Conservation (phyloP, 2,888 invertebrate species). For the Fragum sueziense region DNA sequence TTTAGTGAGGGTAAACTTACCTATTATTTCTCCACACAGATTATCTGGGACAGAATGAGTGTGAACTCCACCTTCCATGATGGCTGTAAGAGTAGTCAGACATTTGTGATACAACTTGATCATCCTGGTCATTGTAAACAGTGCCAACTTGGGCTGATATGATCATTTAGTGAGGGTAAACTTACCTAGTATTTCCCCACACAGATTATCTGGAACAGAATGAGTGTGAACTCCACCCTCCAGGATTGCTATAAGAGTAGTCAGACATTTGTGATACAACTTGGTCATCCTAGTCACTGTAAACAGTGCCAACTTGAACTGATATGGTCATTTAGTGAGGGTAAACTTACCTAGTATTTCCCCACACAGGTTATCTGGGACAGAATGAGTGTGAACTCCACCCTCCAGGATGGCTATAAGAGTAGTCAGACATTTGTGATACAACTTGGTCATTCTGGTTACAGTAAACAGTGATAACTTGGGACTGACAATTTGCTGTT, state of each 20-base stretch:
- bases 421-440: slow-evolving; percentile 79
- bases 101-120: slow-evolving; percentile 80
- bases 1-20: too few relatives aligned
- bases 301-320: slow-evolving; percentile 79
- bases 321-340: too few relatives aligned
- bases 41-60: slow-evolving; percentile 75
- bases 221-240: slow-evolving; percentile 80
- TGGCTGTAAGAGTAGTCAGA: slow-evolving; percentile 75
- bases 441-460: slow-evolving; percentile 76
- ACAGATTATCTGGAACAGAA: slow-evolving; percentile 72
- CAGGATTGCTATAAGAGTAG: slow-evolving; percentile 74
- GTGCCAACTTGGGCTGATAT: slow-evolving; percentile 78
- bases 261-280: slow-evolving; percentile 80
- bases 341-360: slow-evolving; percentile 76
- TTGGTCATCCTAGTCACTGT: slow-evolving; percentile 76
- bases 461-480: slow-evolving; percentile 80
- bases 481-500: too few relatives aligned
- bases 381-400: slow-evolving; percentile 76
- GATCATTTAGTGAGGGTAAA: too few relatives aligned
- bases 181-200: slow-evolving; percentile 75
- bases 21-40: slow-evolving; percentile 74
- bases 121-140: slow-evolving; percentile 78
- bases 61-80: slow-evolving; percentile 78
- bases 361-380: slow-evolving; percentile 73
- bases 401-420: slow-evolving; percentile 78